Evolutionary conservation across 2,113 vertebrate genomes (phyloP), one percentile per base, ranked within the genome.

Genomic region (Abramis brama): DNA sequence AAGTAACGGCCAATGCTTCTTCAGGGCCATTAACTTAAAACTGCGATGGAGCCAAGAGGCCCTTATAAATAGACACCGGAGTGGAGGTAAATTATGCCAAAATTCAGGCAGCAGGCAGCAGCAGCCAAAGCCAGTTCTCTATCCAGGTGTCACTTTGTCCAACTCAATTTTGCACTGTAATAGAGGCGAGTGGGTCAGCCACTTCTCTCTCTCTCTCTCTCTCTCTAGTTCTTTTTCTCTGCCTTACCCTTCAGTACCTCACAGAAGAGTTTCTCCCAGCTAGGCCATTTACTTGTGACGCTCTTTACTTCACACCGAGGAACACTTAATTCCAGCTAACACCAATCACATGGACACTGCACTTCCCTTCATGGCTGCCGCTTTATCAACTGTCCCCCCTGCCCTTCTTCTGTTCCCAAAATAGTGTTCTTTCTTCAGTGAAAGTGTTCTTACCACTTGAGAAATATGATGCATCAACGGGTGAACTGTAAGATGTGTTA

Each of bases 151-250:
- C 93, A 94, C 92, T 94, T 94, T 93, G 89, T 87, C 94, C 76
- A 89, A 94, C 92, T 95, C 93, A 93, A 95, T 95, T 94, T 93
- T 94, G 91, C 92, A 93, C 93, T 94, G 92, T 95, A 94, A 95
- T 94, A 92, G 93, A 95, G 94, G 88, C 82, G 73, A 84, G 82
- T 89, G 47, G 88, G 80, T 87, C 62, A 92, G 92, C 90, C 87
- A 64, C 86, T 75, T 71, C 88, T 84, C 91, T 55, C 52, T 55
- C 52, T 55, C 52, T 19, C 55, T 57, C 7, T 87, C 52, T 55
- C 52, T 19, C 55, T 57, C 7, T 87, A 33, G 27, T 75, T 50
- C 73, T 62, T 55, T 50, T 66, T 57, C 68, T 71, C 70, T 64
- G 62, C 39, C 88, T 88, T 85, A 79, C 88, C 87, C 84, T 77